Base-by-base conservation (phyloP, 2,113 vertebrate genomes). In the Pleuronectes platessa region DNA sequence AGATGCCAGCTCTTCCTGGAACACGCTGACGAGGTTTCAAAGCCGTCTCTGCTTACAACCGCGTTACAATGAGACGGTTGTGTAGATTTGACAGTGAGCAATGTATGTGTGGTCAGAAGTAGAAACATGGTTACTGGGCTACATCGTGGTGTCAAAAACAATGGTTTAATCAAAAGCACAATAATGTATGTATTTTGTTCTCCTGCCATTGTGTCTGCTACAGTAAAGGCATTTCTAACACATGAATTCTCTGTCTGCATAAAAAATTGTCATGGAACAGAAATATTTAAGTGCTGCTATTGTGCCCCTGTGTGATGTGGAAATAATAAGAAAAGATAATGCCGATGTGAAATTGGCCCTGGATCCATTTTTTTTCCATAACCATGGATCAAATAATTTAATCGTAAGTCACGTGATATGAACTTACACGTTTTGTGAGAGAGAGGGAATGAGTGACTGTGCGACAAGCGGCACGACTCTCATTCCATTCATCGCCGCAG, bases 361-460 rank as follows among this genome's bases (percentile, higher is more conserved):
- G 14, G 35, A 13, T 65, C n/a, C 24, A 21, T 49, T 23, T 76
- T 35, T 35, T 21, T 56, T 35, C 11, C 31, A 15, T 59, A 35
- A 20, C 24, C 15, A 4, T 55, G 14, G 8, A 26, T 69, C 17
- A 31, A 27, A 62, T 27, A 4, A 71, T 58, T 62, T 3, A n/a
- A 62, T 42, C 9, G 56, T 63, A 15, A 21, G 17, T 54, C 18
- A 9, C 10, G 18, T 54, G 51, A 51, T 49, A 51, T 59, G 31
- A 45, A 61, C 53, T 53, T 7, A 7, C 31, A 31, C 31, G 61
- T 79, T 71, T 69, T 63, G 60, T 45, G 23, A 45, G 21, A 24
- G 21, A 24, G 18, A 71, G 18, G 66, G 26, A 83, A 61, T 51
- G 49, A 76, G 61, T 24, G 53, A 77, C 20, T 62, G 49, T 78